A percentile compares a stretch with the other conserved stretches of the same genome.
Conservation (phyloP, 2,888 invertebrate species). For the Nomada goodeniana region DNA sequence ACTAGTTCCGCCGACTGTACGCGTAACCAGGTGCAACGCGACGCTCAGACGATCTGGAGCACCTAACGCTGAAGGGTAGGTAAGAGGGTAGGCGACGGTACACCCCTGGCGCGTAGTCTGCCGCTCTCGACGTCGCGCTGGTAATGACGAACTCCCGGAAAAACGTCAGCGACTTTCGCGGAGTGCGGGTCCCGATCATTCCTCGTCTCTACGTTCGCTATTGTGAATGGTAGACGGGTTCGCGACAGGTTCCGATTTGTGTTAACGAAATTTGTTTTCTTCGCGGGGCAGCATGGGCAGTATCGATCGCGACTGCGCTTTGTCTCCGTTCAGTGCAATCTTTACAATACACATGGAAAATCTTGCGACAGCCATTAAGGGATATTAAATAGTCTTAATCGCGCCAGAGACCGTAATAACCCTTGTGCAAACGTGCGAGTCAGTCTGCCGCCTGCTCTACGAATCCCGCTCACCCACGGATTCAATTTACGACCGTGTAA, state of each 20-base stretch:
- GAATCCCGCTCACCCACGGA: neutral
- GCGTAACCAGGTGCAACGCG: slow-evolving; percentile 49
- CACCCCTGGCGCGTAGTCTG: slow-evolving; percentile 53
- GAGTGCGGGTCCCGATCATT: slow-evolving; percentile 14
- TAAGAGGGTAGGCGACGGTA: slow-evolving; percentile 41
- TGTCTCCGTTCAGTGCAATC: too few relatives aligned
- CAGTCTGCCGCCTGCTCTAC: neutral
- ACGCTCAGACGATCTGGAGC: slow-evolving; percentile 64
- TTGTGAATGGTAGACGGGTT: neutral
- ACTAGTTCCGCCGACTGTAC: slow-evolving; percentile 51
- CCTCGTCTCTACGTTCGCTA: slow-evolving; percentile 7
- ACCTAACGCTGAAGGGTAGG: slow-evolving; percentile 53
- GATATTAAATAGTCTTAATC: too few relatives aligned
- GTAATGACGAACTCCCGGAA: slow-evolving; percentile 42
- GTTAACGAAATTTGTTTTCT: too few relatives aligned
- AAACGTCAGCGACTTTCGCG: slow-evolving; percentile 21
- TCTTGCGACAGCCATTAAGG: too few relatives aligned
- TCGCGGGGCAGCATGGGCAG: too few relatives aligned
- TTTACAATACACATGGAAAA: too few relatives aligned
- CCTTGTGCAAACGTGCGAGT: neutral
- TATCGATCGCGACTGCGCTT: too few relatives aligned
- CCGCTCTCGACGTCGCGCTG: slow-evolving; percentile 40
- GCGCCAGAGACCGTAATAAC: too few relatives aligned
- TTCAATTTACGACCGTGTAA: neutral
- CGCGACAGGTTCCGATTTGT: neutral